These are phyloP conservation scores for Polydrusus tereticollis DNA, from an alignment of 2,888 invertebrate genomes.

Conservation along the genomic window DNA sequence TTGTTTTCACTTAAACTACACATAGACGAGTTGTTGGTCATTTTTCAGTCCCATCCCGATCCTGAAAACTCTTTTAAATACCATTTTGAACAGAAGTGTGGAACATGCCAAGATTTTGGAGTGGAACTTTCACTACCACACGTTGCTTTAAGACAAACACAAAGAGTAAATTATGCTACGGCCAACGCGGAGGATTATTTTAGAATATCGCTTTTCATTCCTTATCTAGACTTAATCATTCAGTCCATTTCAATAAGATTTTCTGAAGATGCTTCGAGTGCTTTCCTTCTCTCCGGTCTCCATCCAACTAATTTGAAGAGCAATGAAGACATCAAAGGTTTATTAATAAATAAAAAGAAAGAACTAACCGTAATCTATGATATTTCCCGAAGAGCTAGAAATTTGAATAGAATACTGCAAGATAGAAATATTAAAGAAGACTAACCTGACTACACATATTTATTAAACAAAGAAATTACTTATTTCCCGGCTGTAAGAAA, in stretches of 20 bases:
- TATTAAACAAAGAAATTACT: neutral
- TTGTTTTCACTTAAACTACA: too few species aligned
- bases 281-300: constrained; percentile 4
- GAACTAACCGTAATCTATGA: neutral
- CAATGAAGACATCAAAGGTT: neutral
- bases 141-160: constrained; percentile 3
- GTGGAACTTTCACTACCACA: neutral
- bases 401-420: constrained; percentile 18
- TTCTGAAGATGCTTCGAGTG: constrained; percentile 13
- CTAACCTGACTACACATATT: neutral
- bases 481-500: constrained; percentile 10
- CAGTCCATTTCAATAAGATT: constrained; percentile 13
- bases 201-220: constrained; percentile 12
- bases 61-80: too few species aligned
- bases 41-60: too few species aligned
- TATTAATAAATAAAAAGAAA: neutral
- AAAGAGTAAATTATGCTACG: constrained; percentile 12
- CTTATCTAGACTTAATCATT: constrained; percentile 20
- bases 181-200: constrained; percentile 4
- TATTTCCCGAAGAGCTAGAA: too few species aligned
- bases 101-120: neutral
- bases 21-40: too few species aligned
- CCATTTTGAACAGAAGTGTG: neutral
- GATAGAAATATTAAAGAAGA: neutral
- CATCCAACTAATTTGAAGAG: constrained; percentile 3